Evolutionary conservation across 2,113 vertebrate genomes (phyloP).

Genomic region (Stercorarius parasiticus): DNA sequence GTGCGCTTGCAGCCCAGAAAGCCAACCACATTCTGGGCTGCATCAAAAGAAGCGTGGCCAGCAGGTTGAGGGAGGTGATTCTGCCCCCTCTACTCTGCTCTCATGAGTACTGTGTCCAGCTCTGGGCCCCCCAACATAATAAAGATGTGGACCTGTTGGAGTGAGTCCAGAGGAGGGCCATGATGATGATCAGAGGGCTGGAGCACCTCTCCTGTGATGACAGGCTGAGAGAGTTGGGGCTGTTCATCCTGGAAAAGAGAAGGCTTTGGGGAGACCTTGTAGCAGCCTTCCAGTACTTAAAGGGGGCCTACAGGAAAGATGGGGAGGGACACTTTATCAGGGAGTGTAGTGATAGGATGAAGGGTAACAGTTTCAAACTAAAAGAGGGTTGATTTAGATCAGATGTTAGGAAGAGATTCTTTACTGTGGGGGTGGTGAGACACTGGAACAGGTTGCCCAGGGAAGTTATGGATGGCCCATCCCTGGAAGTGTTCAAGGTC

Average conservation of each 20-base stretch:
- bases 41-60: not conserved
- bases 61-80: not conserved
- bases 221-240: not conserved
- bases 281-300: not conserved
- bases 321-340: too few species aligned
- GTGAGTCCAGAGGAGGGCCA: not conserved
- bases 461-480: not conserved
- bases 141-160: not conserved
- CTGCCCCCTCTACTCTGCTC: not conserved
- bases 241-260: not conserved
- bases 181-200: not conserved
- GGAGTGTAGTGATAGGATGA: not conserved
- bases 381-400: not conserved
- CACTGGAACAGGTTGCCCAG: not conserved
- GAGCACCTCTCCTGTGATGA: not conserved
- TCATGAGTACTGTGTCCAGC: not conserved
- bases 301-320: not conserved
- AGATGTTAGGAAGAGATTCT: not conserved
- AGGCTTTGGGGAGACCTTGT: not conserved
- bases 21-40: too few species aligned
- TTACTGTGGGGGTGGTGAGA: not conserved
- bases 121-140: not conserved
- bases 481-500: not conserved
- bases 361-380: too few species aligned
- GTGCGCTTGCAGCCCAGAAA: too few species aligned